Conservation (phyloP, 1,140 invertebrate genomes). For the Hylyphantes graminicola region DNA sequence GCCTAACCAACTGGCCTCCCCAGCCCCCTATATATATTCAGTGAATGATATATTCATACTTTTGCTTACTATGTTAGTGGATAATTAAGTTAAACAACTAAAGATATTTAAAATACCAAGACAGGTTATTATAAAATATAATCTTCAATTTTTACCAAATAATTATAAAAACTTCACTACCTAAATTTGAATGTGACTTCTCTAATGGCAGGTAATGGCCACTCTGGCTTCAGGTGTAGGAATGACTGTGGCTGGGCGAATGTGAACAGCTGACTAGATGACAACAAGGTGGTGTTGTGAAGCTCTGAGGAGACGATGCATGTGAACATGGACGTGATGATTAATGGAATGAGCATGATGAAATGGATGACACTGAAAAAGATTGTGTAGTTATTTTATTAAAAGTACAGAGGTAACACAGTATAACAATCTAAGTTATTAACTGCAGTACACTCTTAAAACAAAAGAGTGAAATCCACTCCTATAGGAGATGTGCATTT, state of each 20-base stretch:
- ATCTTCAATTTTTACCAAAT: neutral
- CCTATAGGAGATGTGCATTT: too few species aligned
- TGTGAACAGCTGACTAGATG: conserved; percentile 59
- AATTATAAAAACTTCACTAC: conserved; percentile 57
- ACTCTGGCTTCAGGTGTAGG: conserved; percentile 51
- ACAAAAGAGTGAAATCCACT: too few species aligned
- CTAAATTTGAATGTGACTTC: conserved; percentile 67
- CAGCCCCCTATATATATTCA: too few species aligned
- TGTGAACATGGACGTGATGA: conserved; percentile 19
- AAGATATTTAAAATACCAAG: too few species aligned
- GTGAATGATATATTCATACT: too few species aligned
- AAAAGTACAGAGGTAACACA: neutral
- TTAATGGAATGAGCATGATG: conserved; percentile 27
- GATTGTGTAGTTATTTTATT: neutral
- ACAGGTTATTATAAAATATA: neutral
- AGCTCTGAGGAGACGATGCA: neutral
- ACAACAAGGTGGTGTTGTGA: conserved; percentile 1
- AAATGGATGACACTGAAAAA: conserved; percentile 13
- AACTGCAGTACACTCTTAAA: too few species aligned
- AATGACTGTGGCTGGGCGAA: conserved; percentile 60
- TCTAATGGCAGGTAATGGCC: conserved; percentile 65
- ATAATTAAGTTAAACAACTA: too few species aligned
- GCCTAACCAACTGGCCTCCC: too few species aligned
- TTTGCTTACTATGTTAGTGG: too few species aligned
- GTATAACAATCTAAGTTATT: too few species aligned